phyloP scores from a whole-genome alignment of 1,140 invertebrate species.

The Trichomalopsis sarcophagae region DNA sequence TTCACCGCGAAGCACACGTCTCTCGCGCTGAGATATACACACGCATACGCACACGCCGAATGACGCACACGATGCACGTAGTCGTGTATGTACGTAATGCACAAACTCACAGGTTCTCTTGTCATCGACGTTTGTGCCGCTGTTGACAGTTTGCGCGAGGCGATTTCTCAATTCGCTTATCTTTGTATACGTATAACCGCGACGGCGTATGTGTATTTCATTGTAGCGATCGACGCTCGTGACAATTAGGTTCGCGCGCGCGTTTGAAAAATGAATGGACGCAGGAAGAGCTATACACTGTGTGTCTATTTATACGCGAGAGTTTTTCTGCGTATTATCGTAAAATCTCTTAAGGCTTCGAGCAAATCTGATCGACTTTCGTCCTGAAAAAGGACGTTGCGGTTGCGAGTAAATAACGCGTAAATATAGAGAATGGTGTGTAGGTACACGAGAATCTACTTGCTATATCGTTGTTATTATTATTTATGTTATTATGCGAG shows the following conservation, averaged over 20 bases:
- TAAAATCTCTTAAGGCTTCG: neutral
- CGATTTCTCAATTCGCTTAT: neutral
- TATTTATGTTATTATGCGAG: no score
- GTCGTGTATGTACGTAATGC: neutral
- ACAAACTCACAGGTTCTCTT: neutral
- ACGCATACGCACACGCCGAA: neutral
- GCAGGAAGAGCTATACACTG: no score
- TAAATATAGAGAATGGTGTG: no score
- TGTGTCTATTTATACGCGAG: neutral
- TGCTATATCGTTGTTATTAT: no score
- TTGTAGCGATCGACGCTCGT: neutral
- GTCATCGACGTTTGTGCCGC: neutral
- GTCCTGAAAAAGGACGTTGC: no score
- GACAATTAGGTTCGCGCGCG: neutral
- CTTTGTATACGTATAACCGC: neutral
- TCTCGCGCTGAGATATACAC: no score
- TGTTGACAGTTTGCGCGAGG: neutral
- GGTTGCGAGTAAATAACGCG: no score
- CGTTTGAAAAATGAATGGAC: conserved; percentile 2
- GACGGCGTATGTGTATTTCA: neutral
- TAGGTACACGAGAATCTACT: neutral
- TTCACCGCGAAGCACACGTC: no score
- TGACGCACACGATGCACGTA: neutral
- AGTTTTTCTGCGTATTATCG: neutral
- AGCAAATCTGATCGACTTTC: no score